Conservation (phyloP, 2,888 invertebrate species). For the Heterodera filipjevi region DNA sequence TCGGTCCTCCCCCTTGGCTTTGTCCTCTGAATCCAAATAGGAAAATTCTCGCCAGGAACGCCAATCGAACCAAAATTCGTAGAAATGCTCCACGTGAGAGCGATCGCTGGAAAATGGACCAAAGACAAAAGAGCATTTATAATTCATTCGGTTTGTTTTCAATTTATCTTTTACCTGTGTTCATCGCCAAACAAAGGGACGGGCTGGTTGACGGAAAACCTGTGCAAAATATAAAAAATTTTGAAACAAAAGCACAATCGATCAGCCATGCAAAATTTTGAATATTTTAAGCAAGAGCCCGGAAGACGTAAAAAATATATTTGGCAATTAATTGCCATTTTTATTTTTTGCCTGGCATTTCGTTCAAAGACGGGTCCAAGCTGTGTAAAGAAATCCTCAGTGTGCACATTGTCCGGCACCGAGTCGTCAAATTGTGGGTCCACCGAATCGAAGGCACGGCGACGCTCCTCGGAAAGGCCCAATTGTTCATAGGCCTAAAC, state of each 20-base stretch:
- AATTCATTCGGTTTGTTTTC: conserved; percentile 1
- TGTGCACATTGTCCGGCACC: conserved; percentile 71
- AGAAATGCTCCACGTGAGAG: conserved; percentile 88
- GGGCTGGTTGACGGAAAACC: conserved; percentile 68
- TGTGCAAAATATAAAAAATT: too few species aligned
- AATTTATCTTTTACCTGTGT: conserved; percentile 75
- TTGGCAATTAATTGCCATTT: too few species aligned
- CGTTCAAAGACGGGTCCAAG: conserved; percentile 69
- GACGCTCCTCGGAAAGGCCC: conserved; percentile 69
- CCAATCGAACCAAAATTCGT: conserved; percentile 93
- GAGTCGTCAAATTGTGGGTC: conserved; percentile 89
- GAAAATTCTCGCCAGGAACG: conserved; percentile 99
- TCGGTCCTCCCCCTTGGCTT: conserved; percentile 91
- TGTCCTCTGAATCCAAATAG: conserved; percentile 96
- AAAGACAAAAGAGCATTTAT: not conserved
- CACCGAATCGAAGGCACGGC: conserved; percentile 92
- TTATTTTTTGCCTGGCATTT: conserved; percentile 68
- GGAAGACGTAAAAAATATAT: too few species aligned
- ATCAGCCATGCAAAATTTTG: too few species aligned
- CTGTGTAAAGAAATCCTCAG: conserved; percentile 76
- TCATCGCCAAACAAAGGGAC: conserved; percentile 82
- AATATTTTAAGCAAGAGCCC: too few species aligned
- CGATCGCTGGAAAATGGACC: conserved; percentile 71
- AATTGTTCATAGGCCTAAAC: conserved; percentile 64
- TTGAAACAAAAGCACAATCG: not conserved